phyloP scores from a whole-genome alignment of 2,888 invertebrate genomes.

The Lasius fuliginosus region DNA sequence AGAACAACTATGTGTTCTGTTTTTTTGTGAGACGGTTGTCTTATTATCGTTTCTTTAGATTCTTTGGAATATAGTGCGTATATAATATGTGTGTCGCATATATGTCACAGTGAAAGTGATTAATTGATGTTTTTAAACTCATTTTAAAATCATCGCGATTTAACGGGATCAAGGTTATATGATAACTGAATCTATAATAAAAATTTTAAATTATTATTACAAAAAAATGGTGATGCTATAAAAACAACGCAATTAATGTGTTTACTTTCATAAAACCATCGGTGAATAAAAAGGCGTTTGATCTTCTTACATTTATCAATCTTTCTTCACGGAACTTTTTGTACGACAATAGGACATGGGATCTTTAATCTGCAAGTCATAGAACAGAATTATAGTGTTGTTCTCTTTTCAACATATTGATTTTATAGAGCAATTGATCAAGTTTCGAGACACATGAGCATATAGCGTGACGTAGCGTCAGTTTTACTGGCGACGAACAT shows the following conservation, averaged over 20 bases:
- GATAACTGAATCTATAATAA: neutral
- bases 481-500: neutral
- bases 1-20: neutral
- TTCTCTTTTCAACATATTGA: conserved; percentile 25
- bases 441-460: conserved; percentile 32
- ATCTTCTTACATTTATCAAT: neutral
- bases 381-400: conserved; percentile 7
- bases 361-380: conserved; percentile 37
- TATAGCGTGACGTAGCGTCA: conserved; percentile 33
- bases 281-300: neutral
- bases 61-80: neutral
- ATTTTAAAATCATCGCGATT: neutral
- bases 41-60: neutral
- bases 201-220: neutral
- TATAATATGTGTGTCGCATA: neutral
- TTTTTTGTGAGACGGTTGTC: neutral
- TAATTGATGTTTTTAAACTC: neutral
- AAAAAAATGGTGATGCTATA: neutral
- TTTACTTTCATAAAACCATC: neutral
- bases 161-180: neutral
- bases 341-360: too few relatives aligned
- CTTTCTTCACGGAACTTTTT: neutral
- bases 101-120: neutral
- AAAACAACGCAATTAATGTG: neutral
- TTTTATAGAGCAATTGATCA: conserved; percentile 36